These are phyloP conservation scores for Pseudonaja textilis DNA, from an alignment of 2,113 vertebrate species.

Conservation along the genomic window DNA sequence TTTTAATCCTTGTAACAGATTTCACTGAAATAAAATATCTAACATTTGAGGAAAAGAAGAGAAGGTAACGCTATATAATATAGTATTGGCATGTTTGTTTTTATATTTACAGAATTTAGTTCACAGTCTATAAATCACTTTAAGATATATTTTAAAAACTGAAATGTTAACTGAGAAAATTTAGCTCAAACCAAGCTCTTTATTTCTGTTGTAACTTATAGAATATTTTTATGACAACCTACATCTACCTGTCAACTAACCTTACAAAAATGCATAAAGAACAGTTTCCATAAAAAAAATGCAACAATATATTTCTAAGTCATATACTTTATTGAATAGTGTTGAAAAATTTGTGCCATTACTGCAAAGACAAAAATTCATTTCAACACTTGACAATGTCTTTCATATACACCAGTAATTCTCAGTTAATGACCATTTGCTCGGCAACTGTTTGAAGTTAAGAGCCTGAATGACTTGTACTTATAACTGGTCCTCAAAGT, in stretches of 20 bases:
- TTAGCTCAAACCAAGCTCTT: neutral
- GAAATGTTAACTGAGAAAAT: neutral
- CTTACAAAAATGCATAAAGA: slow-evolving; percentile 15
- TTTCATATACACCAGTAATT: neutral
- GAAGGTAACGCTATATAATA: neutral
- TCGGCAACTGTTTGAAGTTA: neutral
- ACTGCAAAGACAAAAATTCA: neutral
- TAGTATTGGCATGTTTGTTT: neutral
- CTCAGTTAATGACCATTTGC: neutral
- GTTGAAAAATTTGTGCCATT: neutral
- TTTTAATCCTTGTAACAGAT: neutral
- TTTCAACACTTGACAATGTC: neutral
- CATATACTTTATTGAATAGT: neutral
- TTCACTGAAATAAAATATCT: neutral
- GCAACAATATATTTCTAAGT: neutral
- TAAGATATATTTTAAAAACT: neutral
- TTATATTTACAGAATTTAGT: neutral
- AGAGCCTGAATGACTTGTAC: neutral
- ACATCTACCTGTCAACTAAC: slow-evolving; percentile 37
- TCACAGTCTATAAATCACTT: neutral
- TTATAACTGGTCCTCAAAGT: neutral
- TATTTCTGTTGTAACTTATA: neutral
- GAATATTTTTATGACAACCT: neutral
- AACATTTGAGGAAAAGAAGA: neutral
- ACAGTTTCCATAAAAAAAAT: neutral